phyloP scores from a whole-genome alignment of 2,797 vertebrate species.

The Enteromius argenteus region DNA sequence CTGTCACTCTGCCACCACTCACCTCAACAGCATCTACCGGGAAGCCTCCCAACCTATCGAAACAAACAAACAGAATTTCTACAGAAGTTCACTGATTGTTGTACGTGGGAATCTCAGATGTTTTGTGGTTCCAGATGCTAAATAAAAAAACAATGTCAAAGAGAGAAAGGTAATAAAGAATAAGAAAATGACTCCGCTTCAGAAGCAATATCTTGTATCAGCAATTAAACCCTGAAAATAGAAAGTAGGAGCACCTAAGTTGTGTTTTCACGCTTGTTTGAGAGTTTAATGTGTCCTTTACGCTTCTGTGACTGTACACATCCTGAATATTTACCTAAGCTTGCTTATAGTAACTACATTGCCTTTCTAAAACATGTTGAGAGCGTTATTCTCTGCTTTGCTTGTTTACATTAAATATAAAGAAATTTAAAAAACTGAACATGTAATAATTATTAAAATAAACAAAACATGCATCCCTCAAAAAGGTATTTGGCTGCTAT shows the following conservation, averaged over 20 bases:
- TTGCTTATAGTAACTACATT: slow-evolving; percentile 12
- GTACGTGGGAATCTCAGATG: background rate
- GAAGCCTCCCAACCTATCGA: background rate
- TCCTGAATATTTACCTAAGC: background rate
- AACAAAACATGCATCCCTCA: background rate
- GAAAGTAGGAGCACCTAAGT: slow-evolving; percentile 6
- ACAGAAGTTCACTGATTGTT: background rate
- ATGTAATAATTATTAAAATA: background rate
- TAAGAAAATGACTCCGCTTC: background rate
- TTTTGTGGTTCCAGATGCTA: background rate
- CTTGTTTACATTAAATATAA: background rate
- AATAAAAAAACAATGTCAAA: background rate
- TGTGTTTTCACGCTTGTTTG: slow-evolving; percentile 29
- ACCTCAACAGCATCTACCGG: background rate
- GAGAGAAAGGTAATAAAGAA: background rate
- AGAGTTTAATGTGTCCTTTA: slow-evolving; percentile 10
- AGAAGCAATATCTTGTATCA: slow-evolving; percentile 22
- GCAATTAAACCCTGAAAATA: background rate
- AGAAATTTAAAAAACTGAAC: background rate
- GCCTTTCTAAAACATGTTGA: background rate
- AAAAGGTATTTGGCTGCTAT: background rate
- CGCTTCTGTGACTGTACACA: background rate
- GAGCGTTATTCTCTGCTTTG: background rate
- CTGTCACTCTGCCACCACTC: background rate
- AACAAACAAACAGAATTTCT: background rate